Conservation (phyloP, 2,797 vertebrate genomes). For the Brachyrhaphis roseni region DNA sequence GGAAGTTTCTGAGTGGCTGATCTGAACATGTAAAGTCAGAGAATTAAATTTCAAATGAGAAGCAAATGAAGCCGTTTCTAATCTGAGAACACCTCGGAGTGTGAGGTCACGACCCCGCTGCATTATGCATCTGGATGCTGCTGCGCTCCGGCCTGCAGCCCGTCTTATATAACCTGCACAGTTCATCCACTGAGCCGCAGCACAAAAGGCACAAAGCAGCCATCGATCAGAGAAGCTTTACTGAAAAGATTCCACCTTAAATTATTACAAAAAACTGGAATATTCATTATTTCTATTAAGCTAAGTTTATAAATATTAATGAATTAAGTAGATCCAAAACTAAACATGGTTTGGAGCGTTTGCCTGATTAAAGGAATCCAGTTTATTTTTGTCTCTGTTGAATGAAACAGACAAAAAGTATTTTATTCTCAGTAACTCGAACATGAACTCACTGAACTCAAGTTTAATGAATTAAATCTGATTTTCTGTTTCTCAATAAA, state of each 20-base stretch:
- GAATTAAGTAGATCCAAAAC: not conserved
- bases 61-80: not conserved
- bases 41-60: not conserved
- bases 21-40: not conserved
- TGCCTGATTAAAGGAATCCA: not conserved
- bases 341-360: not conserved
- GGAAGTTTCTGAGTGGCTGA: not conserved
- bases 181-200: not conserved
- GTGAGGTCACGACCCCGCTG: not conserved
- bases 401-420: not conserved
- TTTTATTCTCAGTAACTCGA: not conserved
- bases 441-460: not conserved
- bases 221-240: not conserved
- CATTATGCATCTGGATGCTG: conserved; percentile 1
- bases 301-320: not conserved
- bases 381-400: not conserved
- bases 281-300: not conserved
- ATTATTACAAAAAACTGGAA: not conserved
- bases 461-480: not conserved
- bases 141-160: not conserved
- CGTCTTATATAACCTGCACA: not conserved
- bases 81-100: not conserved
- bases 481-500: not conserved
- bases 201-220: not conserved
- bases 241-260: not conserved